Evolutionary conservation across 2,888 invertebrate species (phyloP).

Genomic region (Fabriciana adippe): DNA sequence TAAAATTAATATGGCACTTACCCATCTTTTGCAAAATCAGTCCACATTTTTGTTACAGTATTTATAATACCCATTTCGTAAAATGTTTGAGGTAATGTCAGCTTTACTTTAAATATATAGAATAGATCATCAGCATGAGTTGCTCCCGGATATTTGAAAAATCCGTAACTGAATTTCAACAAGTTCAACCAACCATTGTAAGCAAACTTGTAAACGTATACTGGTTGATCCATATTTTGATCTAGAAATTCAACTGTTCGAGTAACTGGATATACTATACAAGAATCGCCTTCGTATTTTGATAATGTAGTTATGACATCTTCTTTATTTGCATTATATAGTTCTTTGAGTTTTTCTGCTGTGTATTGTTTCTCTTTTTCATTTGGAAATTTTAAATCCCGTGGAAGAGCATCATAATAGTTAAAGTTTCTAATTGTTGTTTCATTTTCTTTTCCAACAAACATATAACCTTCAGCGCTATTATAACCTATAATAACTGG

Average conservation of each 20-base stretch:
- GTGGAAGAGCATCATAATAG: constrained; percentile 59
- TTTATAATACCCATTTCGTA: constrained; percentile 56
- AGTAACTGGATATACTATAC: constrained; percentile 62
- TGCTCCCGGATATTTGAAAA: constrained; percentile 58
- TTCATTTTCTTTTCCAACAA: constrained; percentile 69
- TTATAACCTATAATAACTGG: constrained; percentile 70
- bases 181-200: constrained; percentile 69
- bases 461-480: constrained; percentile 68
- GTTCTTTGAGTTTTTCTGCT: constrained; percentile 55
- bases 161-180: constrained; percentile 58
- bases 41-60: constrained; percentile 65
- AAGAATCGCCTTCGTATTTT: constrained; percentile 63
- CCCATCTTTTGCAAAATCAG: constrained; percentile 72
- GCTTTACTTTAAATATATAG: constrained; percentile 64
- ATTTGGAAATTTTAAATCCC: constrained; percentile 59
- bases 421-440: constrained; percentile 60
- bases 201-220: constrained; percentile 63
- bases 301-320: constrained; percentile 60
- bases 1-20: constrained; percentile 43
- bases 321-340: constrained; percentile 73
- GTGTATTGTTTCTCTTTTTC: constrained; percentile 49
- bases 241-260: constrained; percentile 57
- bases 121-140: constrained; percentile 76
- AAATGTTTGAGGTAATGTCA: constrained; percentile 48
- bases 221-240: constrained; percentile 49